phyloP scores from a whole-genome alignment of 2,888 invertebrate genomes.

The Quadroppia sp. region DNA sequence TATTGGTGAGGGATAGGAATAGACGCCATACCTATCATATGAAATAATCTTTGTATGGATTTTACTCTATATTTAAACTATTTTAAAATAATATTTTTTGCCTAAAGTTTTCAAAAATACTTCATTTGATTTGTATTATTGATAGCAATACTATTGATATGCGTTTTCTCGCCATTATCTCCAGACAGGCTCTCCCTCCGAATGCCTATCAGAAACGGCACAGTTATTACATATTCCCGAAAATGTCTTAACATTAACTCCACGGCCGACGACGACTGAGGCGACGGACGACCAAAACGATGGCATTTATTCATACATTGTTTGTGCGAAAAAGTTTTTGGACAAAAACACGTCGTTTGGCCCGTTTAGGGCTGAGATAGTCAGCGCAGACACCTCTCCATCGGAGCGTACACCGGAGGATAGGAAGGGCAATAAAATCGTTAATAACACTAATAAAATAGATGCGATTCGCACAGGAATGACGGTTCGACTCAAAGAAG shows the following conservation, averaged over 20 bases:
- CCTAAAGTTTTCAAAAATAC: not conserved
- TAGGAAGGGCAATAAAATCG: not conserved
- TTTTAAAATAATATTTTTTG: not conserved
- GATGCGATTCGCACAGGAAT: not conserved
- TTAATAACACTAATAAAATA: conserved; percentile 6
- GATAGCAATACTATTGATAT: conserved; percentile 7
- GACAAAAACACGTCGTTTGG: not conserved
- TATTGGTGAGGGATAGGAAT: not conserved
- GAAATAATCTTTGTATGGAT: not conserved
- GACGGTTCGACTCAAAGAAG: conserved; percentile 40
- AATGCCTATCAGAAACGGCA: conserved; percentile 17
- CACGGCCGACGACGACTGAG: too few species aligned
- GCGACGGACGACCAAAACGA: not conserved
- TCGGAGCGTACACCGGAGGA: not conserved
- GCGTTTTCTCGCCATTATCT: not conserved
- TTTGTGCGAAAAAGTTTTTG: not conserved
- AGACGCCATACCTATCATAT: conserved; percentile 18
- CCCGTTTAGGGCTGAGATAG: not conserved
- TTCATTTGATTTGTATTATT: too few species aligned
- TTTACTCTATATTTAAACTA: not conserved
- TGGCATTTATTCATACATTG: conserved; percentile 16
- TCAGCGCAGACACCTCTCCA: not conserved
- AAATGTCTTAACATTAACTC: not conserved
- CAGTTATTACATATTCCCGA: not conserved
- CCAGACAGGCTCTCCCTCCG: conserved; percentile 18